These are phyloP conservation scores for Orthosia gracilis DNA, from an alignment of 2,888 invertebrate genomes.

Conservation along the genomic window DNA sequence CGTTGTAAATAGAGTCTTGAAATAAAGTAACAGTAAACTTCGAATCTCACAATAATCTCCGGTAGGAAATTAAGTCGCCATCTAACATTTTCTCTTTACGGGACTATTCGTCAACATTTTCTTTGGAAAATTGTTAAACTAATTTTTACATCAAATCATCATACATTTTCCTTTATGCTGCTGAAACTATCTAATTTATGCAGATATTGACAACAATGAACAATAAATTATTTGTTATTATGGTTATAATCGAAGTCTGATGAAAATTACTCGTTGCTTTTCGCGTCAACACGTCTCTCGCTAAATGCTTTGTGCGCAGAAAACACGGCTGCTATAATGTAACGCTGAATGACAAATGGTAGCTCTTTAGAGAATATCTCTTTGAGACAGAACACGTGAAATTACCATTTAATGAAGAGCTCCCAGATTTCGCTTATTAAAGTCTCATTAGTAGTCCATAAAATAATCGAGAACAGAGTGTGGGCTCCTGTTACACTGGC, in stretches of 20 bases:
- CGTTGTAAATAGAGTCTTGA: conserved; percentile 16
- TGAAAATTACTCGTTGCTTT: conserved; percentile 27
- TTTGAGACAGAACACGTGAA: conserved; percentile 74
- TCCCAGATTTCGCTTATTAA: conserved; percentile 70
- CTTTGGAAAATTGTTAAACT: conserved; percentile 24
- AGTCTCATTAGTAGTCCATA: conserved; percentile 70
- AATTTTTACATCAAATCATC: conserved; percentile 16
- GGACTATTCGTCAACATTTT: conserved; percentile 25
- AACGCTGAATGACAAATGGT: conserved; percentile 75
- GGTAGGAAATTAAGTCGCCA: conserved; percentile 71
- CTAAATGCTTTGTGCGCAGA: conserved; percentile 31
- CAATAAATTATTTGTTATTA: conserved; percentile 14
- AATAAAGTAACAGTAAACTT: conserved; percentile 36
- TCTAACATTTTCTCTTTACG: conserved; percentile 63
- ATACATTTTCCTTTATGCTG: conserved; percentile 15
- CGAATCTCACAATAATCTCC: conserved; percentile 64
- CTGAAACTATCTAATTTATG: conserved; percentile 18
- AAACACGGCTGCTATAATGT: conserved; percentile 66
- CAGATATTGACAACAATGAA: conserved; percentile 30
- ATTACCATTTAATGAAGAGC: conserved; percentile 75
- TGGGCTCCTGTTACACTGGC: conserved; percentile 77
- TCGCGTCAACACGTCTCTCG: conserved; percentile 7
- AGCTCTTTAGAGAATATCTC: conserved; percentile 78
- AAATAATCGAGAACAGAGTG: conserved; percentile 68
- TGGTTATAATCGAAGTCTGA: conserved; percentile 2